Conservation (phyloP, 2,888 invertebrate genomes). For the Tortricodes alternella region DNA sequence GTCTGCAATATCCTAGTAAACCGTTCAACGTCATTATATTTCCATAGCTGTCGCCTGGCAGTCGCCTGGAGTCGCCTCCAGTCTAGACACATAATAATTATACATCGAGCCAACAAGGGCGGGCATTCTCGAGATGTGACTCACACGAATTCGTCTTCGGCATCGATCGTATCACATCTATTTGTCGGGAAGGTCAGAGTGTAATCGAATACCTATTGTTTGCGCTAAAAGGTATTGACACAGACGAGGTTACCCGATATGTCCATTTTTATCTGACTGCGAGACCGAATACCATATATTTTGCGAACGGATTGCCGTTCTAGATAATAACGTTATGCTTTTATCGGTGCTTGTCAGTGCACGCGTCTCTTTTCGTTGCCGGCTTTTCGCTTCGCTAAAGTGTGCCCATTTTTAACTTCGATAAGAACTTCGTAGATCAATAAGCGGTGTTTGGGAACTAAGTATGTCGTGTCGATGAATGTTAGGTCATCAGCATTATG, state of each 20-base stretch:
- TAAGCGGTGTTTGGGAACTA: neutral
- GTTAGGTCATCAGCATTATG: constrained; percentile 28
- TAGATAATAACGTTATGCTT: constrained; percentile 17
- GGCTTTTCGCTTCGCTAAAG: constrained; percentile 7
- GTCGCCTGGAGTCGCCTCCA: constrained; percentile 73
- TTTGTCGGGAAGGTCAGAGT: constrained; percentile 57
- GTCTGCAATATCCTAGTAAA: constrained; percentile 40
- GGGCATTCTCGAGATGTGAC: constrained; percentile 69
- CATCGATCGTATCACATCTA: constrained; percentile 70
- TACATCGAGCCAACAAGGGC: constrained; percentile 71
- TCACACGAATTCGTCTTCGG: constrained; percentile 66
- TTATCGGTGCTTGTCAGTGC: constrained; percentile 14
- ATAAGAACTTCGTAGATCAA: constrained; percentile 1
- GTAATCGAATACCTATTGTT: constrained; percentile 60
- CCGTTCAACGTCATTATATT: constrained; percentile 58
- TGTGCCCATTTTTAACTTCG: neutral
- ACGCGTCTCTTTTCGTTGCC: neutral
- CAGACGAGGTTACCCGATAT: constrained; percentile 38
- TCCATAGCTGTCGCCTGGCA: constrained; percentile 65
- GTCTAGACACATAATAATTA: constrained; percentile 79
- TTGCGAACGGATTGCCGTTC: constrained; percentile 16
- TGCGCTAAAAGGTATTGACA: constrained; percentile 41
- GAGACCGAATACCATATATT: constrained; percentile 17
- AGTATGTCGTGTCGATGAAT: constrained; percentile 5
- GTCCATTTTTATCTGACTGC: constrained; percentile 28